These are phyloP conservation scores for Spea bombifrons DNA, from an alignment of 2,113 vertebrate species.

Conservation along the genomic window DNA sequence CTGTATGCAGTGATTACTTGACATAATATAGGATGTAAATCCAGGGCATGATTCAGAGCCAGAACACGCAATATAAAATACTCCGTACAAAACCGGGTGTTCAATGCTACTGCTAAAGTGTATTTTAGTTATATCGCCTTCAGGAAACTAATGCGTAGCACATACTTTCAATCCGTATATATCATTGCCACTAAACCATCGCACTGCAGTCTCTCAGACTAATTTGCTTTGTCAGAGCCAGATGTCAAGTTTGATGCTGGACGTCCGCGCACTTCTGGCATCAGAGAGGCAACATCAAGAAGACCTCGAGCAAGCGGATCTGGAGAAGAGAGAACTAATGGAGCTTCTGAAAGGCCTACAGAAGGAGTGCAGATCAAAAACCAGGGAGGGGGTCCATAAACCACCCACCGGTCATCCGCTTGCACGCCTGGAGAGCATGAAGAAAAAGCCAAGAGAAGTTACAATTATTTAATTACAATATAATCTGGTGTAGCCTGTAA, in stretches of 20 bases:
- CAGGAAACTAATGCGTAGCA: too few species aligned
- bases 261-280: slow-evolving; percentile 73
- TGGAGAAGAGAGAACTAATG: slow-evolving; percentile 78
- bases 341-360: slow-evolving; percentile 75
- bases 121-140: too few species aligned
- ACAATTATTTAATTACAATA: slow-evolving; percentile 69
- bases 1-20: too few species aligned
- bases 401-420: slow-evolving; percentile 60
- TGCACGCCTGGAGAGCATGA: slow-evolving; percentile 71
- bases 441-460: slow-evolving; percentile 77
- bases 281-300: slow-evolving; percentile 77
- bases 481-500: too few species aligned
- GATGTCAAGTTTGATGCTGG: slow-evolving; percentile 77
- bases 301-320: slow-evolving; percentile 78
- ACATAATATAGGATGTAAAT: too few species aligned
- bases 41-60: too few species aligned
- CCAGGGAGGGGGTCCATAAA: slow-evolving; percentile 59
- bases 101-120: too few species aligned
- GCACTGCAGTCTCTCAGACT: neutral
- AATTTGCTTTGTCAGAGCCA: slow-evolving; percentile 67
- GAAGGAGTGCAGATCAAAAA: slow-evolving; percentile 56
- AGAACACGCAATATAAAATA: too few species aligned
- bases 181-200: too few species aligned
- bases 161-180: too few species aligned
- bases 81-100: too few species aligned